phyloP scores from a whole-genome alignment of 2,888 invertebrate species.

The Drosophila prostipennis region DNA sequence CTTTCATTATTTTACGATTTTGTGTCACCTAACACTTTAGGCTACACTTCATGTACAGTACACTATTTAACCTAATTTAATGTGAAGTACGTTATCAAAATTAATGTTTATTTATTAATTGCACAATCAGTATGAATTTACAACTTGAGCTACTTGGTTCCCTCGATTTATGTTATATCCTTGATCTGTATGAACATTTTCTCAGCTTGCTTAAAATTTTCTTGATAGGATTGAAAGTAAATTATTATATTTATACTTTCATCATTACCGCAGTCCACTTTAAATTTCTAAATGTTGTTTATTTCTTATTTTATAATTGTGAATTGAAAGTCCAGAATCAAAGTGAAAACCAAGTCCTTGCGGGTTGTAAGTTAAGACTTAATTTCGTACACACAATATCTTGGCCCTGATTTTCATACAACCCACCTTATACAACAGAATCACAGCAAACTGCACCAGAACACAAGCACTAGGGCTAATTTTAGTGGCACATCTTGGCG shows the following conservation, averaged over 20 bases:
- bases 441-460: constrained; percentile 20
- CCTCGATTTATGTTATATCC: constrained; percentile 12
- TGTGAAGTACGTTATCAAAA: constrained; percentile 21
- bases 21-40: constrained; percentile 63
- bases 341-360: constrained; percentile 13
- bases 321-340: constrained; percentile 12
- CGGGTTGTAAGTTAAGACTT: constrained; percentile 21
- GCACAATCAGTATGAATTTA: constrained; percentile 46
- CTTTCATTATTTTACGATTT: constrained; percentile 31
- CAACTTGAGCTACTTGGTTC: constrained; percentile 38
- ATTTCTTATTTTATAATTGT: constrained; percentile 1
- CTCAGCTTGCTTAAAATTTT: constrained; percentile 20
- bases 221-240: constrained; percentile 13
- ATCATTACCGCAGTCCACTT: neutral
- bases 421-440: constrained; percentile 1
- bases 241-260: neutral
- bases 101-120: constrained; percentile 31
- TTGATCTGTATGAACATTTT: constrained; percentile 19
- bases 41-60: constrained; percentile 53
- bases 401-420: constrained; percentile 2
- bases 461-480: constrained; percentile 61
- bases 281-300: constrained; percentile 32
- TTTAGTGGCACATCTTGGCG: constrained; percentile 58
- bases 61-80: constrained; percentile 27
- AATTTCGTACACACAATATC: neutral